phyloP scores from a whole-genome alignment of 2,113 vertebrate genomes.

The Ranitomeya variabilis region DNA sequence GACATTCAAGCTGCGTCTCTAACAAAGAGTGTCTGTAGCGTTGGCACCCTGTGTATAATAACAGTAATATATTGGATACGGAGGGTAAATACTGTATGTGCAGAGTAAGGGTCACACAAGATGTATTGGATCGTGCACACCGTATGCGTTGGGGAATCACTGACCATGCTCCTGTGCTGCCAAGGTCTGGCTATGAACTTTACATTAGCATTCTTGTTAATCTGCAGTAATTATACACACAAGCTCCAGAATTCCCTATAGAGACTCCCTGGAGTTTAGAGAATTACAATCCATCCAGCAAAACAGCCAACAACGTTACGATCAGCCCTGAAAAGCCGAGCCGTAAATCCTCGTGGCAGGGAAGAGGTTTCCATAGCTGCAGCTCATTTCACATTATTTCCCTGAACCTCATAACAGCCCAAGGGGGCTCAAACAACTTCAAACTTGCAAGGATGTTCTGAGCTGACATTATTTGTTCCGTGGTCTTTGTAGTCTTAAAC shows the following conservation, averaged over 20 bases:
- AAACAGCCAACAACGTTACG: not conserved
- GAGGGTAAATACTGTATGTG: too few relatives aligned
- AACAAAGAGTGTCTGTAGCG: too few relatives aligned
- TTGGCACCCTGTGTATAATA: too few relatives aligned
- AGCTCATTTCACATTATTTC: slow-evolving; percentile 34
- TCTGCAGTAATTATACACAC: slow-evolving; percentile 10
- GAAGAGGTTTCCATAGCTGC: slow-evolving; percentile 30
- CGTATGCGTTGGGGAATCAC: too few relatives aligned
- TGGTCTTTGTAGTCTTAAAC: slow-evolving; percentile 35
- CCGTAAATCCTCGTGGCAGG: slow-evolving; percentile 19
- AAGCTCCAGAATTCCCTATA: not conserved
- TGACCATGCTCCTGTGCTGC: too few relatives aligned
- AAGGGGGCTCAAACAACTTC: slow-evolving; percentile 50
- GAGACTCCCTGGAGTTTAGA: not conserved
- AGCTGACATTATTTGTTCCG: slow-evolving; percentile 24
- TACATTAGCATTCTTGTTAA: not conserved
- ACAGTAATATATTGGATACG: too few relatives aligned
- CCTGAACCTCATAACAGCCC: slow-evolving; percentile 23
- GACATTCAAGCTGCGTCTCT: too few relatives aligned
- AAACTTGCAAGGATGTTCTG: slow-evolving; percentile 53
- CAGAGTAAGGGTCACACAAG: too few relatives aligned
- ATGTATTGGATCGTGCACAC: too few relatives aligned
- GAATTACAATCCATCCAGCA: slow-evolving; percentile 18
- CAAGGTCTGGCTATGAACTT: too few relatives aligned
- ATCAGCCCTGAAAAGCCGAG: not conserved